Evolutionary conservation across 2,113 vertebrate species (phyloP).

Genomic region (Phainopepla nitens): DNA sequence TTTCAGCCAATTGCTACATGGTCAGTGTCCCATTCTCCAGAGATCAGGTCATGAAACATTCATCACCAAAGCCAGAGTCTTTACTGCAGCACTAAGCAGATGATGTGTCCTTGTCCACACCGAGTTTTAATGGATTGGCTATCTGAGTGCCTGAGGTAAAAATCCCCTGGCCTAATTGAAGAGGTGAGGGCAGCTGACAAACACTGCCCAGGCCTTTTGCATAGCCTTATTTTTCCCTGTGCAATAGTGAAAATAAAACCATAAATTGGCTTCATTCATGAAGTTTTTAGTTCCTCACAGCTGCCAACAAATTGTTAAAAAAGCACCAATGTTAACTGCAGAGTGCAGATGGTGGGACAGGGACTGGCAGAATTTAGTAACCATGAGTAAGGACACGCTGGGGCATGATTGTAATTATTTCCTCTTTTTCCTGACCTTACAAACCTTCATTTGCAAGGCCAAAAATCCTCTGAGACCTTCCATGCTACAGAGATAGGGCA

Average conservation of each 20-base stretch:
- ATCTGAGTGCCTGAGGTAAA: background rate
- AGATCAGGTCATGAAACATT: background rate
- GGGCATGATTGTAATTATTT: background rate
- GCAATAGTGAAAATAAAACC: background rate
- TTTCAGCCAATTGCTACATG: background rate
- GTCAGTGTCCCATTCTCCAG: background rate
- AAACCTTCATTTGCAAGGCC: background rate
- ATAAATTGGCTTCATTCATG: background rate
- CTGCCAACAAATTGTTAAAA: background rate
- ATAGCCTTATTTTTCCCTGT: background rate
- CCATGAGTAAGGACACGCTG: background rate
- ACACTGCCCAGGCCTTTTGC: background rate
- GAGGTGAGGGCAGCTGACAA: background rate
- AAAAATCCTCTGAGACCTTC: background rate
- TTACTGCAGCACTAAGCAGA: background rate
- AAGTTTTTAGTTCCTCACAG: background rate
- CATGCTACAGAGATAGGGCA: background rate
- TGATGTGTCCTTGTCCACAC: background rate
- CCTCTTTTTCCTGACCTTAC: background rate
- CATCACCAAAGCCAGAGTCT: background rate
- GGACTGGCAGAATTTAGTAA: background rate
- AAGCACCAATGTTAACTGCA: background rate
- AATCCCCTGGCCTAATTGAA: background rate
- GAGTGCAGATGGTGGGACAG: background rate
- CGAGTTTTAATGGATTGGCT: constrained; percentile 21